Percentiles rank a stretch among this genome's conserved stretches.
Evolutionary conservation across 1,140 invertebrate genomes (phyloP).

Genomic region (Drosophila virilis): DNA sequence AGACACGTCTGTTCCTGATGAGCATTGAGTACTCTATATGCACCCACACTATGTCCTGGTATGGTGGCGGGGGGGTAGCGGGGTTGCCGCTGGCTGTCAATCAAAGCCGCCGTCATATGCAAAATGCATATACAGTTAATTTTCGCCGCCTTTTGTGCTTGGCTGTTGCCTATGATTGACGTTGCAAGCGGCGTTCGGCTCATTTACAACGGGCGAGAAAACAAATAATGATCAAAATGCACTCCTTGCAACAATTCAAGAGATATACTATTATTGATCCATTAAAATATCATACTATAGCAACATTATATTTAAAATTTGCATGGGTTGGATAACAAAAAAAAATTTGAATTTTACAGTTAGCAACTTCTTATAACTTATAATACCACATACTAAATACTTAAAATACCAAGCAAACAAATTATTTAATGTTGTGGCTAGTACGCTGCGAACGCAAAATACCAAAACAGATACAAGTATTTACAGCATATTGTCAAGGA

Average conservation of each 20-base stretch:
- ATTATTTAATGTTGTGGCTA: neutral
- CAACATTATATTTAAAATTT: too few species aligned
- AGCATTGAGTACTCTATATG: neutral
- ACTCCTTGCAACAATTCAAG: neutral
- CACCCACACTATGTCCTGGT: conserved; percentile 1
- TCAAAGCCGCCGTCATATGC: conserved; percentile 46
- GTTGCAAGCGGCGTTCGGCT: conserved; percentile 5
- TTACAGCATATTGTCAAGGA: neutral
- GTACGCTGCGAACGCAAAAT: neutral
- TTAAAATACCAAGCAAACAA: too few species aligned
- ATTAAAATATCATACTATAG: too few species aligned
- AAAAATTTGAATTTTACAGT: too few species aligned
- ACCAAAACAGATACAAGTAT: neutral
- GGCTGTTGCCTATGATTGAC: conserved; percentile 29
- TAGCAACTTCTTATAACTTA: too few species aligned
- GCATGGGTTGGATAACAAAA: too few species aligned
- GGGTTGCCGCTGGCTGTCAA: conserved; percentile 29
- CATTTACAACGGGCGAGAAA: conserved; percentile 28
- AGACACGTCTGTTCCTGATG: conserved; percentile 15
- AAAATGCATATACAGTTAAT: conserved; percentile 54
- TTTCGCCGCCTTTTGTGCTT: conserved; percentile 32
- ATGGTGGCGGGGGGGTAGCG: neutral
- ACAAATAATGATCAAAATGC: conserved; percentile 4
- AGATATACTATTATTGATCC: too few species aligned
- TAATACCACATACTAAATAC: too few species aligned